Conservation (phyloP, 2,113 vertebrate genomes). For the Gnathonemus longibarbis region DNA sequence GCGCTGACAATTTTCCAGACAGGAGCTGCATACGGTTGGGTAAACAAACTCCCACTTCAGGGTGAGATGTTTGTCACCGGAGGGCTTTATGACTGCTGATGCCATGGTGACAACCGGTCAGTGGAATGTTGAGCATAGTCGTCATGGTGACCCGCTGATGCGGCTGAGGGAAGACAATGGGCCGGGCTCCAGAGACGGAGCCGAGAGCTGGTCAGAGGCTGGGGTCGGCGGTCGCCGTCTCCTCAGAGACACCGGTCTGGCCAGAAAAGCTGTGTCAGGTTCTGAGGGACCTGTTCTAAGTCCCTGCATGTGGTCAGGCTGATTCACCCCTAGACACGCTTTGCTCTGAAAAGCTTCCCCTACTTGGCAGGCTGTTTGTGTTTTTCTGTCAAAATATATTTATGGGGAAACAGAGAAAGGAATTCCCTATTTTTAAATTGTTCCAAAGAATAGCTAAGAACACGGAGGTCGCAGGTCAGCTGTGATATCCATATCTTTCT, state of each 20-base stretch:
- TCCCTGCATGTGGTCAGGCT: neutral
- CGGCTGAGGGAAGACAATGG: conserved; percentile 15
- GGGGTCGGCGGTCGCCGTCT: neutral
- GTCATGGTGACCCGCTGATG: conserved; percentile 24
- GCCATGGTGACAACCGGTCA: conserved; percentile 13
- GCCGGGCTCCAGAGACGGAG: neutral
- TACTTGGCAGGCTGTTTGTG: neutral
- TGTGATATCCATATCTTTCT: neutral
- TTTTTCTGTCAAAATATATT: neutral
- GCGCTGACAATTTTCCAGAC: neutral
- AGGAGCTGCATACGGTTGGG: neutral
- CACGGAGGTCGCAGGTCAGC: neutral
- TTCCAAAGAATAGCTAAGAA: neutral
- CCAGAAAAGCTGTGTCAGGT: neutral
- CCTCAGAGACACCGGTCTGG: neutral
- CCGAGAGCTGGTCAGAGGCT: neutral
- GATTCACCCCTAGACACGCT: neutral
- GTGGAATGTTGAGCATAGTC: conserved; percentile 23
- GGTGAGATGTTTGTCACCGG: neutral
- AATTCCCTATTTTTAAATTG: neutral
- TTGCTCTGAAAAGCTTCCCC: neutral
- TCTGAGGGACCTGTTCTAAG: neutral
- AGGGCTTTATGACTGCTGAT: conserved; percentile 21
- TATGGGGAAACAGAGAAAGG: neutral
- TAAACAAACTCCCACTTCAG: neutral